phyloP scores from a whole-genome alignment of 92 coral and sea anemone genomes.

The Epizoanthus fatuus region DNA sequence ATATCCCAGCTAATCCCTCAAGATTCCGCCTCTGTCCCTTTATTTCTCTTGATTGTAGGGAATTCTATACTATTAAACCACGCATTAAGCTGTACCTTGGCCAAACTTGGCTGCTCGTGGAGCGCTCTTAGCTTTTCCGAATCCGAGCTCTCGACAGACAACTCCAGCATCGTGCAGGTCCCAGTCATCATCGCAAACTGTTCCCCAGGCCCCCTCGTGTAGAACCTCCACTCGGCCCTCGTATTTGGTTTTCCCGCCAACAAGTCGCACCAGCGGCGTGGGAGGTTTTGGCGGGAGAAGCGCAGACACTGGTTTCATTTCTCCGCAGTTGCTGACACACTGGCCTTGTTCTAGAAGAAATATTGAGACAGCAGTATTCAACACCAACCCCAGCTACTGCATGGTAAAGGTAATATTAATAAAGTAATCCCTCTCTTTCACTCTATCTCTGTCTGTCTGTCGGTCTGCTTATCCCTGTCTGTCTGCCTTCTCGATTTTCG shows the following conservation, averaged over 20 bases:
- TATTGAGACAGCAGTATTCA: not conserved
- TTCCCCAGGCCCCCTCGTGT: slow-evolving; percentile 83
- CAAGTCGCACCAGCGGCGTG: slow-evolving; percentile 78
- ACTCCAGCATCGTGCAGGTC: slow-evolving; percentile 78
- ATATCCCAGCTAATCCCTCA: slow-evolving; percentile 30
- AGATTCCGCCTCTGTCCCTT: not conserved
- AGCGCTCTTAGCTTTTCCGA: slow-evolving; percentile 78
- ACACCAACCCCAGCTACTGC: not conserved
- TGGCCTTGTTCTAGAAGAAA: slow-evolving; percentile 51
- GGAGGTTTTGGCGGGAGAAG: slow-evolving; percentile 80
- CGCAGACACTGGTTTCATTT: slow-evolving; percentile 69
- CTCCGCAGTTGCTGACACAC: slow-evolving; percentile 69
- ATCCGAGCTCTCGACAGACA: slow-evolving; percentile 86
- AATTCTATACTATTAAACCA: not conserved
- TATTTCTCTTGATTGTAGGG: not conserved
- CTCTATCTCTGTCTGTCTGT: too few relatives aligned
- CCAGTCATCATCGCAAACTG: slow-evolving; percentile 91
- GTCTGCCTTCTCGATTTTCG: too few relatives aligned
- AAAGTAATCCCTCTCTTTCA: too few relatives aligned
- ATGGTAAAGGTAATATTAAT: not conserved
- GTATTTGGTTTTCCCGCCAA: slow-evolving; percentile 77
- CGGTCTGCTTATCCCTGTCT: too few relatives aligned
- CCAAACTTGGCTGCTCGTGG: slow-evolving; percentile 70
- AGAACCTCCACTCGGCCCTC: slow-evolving; percentile 92
- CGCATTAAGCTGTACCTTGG: slow-evolving; percentile 55